A percentile compares a stretch with the other conserved stretches of the same genome.
Conservation (phyloP, 2,113 vertebrate species). For the Onychostruthus taczanowskii region DNA sequence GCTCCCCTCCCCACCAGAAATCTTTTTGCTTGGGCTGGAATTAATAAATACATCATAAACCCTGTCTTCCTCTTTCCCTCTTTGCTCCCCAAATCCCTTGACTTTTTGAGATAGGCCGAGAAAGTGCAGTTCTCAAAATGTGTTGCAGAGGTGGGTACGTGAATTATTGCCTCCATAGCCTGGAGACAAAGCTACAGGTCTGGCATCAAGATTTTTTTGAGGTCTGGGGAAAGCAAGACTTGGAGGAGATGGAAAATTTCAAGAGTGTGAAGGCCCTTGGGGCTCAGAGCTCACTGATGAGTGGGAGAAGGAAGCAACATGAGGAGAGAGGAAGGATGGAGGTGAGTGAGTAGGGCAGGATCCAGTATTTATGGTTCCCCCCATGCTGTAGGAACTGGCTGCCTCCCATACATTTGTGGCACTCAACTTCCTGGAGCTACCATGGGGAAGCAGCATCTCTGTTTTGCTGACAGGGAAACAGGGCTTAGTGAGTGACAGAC, state of each 20-base stretch:
- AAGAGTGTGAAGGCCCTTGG: background rate
- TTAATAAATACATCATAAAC: constrained; percentile 23
- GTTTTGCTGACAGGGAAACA: background rate
- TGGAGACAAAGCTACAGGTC: background rate
- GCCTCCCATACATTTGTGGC: background rate
- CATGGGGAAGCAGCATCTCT: background rate
- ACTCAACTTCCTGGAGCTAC: background rate
- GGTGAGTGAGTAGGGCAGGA: background rate
- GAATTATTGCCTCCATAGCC: background rate
- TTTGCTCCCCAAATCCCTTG: background rate
- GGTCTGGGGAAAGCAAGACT: background rate
- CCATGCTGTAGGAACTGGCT: background rate
- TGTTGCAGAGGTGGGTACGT: background rate
- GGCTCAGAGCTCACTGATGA: background rate
- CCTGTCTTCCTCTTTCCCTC: background rate
- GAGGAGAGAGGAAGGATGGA: background rate
- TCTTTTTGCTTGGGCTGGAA: background rate
- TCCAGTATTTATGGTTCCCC: background rate
- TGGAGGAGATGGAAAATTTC: background rate
- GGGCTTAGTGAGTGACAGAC: background rate
- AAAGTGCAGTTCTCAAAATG: background rate
- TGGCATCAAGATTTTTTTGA: rapidly evolving
- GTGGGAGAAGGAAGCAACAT: background rate
- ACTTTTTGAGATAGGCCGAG: background rate
- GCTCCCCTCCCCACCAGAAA: background rate